A percentile compares a stretch with the other conserved stretches of the same genome.
phyloP scores from a whole-genome alignment of 2,797 vertebrate genomes.

The Petrocephalus schoutedeni region DNA sequence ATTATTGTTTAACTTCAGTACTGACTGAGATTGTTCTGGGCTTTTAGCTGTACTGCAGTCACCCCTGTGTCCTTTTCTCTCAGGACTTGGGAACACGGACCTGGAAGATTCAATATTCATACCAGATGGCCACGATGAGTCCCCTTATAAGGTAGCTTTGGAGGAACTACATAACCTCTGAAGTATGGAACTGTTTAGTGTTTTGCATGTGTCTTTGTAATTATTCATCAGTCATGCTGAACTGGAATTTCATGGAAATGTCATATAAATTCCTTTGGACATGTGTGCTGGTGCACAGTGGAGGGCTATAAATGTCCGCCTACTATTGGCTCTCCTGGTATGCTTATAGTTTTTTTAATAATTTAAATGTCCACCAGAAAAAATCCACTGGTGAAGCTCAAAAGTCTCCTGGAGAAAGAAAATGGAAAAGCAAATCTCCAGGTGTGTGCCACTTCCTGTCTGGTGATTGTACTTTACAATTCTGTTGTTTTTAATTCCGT shows the following conservation, averaged over 20 bases:
- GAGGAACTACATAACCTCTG: too few species aligned
- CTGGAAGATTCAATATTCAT: conserved; percentile 25
- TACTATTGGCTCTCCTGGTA: neutral
- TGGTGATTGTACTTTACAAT: neutral
- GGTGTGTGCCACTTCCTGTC: neutral
- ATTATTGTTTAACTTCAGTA: neutral
- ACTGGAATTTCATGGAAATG: neutral
- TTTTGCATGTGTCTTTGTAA: neutral
- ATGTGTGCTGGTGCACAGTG: neutral
- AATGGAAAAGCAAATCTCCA: conserved; percentile 16
- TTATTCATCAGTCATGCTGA: neutral
- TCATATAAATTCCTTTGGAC: neutral
- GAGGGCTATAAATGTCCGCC: neutral
- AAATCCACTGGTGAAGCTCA: neutral
- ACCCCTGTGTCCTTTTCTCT: neutral
- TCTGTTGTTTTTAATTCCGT: neutral
- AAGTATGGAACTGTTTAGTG: neutral
- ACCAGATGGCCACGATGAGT: conserved; percentile 4
- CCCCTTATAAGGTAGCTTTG: conserved; percentile 25
- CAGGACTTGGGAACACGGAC: conserved; percentile 31
- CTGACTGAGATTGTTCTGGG: neutral
- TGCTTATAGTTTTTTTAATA: neutral
- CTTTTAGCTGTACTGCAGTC: too few species aligned
- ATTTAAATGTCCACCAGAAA: conserved; percentile 8
- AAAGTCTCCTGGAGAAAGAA: conserved; percentile 2